phyloP scores from a whole-genome alignment of 2,797 vertebrate species.

The Eulemur rubriventer region DNA sequence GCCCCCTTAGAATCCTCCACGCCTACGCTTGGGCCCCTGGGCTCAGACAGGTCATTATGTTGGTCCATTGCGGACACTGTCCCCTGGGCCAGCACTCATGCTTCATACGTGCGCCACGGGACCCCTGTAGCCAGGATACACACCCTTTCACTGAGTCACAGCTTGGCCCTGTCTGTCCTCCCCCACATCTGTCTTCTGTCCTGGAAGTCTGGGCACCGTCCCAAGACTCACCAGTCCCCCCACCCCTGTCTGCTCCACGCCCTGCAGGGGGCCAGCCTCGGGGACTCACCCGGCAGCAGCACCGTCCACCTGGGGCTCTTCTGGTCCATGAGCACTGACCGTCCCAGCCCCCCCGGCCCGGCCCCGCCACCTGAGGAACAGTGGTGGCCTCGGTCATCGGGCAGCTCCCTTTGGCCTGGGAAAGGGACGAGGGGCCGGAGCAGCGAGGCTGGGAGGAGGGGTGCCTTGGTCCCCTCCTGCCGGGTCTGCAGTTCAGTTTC shows the following conservation, averaged over 20 bases:
- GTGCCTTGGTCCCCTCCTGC: not conserved
- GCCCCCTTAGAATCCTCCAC: too few species aligned
- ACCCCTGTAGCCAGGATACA: not conserved
- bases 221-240: not conserved
- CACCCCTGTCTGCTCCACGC: not conserved
- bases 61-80: not conserved
- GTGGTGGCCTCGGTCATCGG: not conserved
- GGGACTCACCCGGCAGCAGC: conserved; percentile 43
- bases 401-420: not conserved
- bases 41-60: not conserved
- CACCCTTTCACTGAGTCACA: not conserved
- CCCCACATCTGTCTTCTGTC: not conserved
- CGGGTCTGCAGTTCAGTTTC: not conserved
- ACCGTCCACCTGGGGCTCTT: conserved; percentile 13
- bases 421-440: accelerated
- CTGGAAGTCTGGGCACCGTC: not conserved
- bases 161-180: not conserved
- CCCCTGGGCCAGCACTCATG: not conserved
- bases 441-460: not conserved
- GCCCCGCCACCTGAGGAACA: not conserved
- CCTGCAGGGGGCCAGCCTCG: accelerated
- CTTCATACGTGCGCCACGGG: not conserved
- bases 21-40: not conserved
- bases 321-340: conserved; percentile 36
- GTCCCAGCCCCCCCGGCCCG: not conserved